phyloP scores from a whole-genome alignment of 1,140 invertebrate species.

The Aphis gossypii region DNA sequence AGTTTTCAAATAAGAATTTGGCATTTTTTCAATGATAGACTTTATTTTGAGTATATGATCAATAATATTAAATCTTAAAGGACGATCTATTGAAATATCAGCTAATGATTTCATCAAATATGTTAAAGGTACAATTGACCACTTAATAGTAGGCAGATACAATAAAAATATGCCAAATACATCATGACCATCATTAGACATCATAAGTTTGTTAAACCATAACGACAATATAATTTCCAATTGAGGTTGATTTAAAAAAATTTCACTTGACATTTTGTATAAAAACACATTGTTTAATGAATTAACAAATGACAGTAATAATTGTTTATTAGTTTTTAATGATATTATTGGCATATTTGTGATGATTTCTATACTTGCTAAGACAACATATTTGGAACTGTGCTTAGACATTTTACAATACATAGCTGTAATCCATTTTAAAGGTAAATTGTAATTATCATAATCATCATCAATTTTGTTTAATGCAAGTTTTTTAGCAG shows the following conservation, averaged over 20 bases:
- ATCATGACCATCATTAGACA: background rate
- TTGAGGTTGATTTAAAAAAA: background rate
- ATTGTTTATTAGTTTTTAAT: background rate
- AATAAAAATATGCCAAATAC: slow-evolving; percentile 26
- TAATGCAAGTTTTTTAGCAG: slow-evolving; percentile 63
- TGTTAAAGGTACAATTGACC: slow-evolving; percentile 44
- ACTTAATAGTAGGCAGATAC: slow-evolving; percentile 19
- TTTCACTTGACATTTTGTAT: slow-evolving; percentile 42
- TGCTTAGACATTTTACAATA: slow-evolving; percentile 47
- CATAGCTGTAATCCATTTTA: slow-evolving; percentile 49
- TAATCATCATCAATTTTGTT: background rate
- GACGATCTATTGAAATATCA: background rate
- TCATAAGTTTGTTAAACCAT: slow-evolving; percentile 37
- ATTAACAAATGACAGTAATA: slow-evolving; percentile 24
- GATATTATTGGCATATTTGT: background rate
- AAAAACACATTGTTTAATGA: slow-evolving; percentile 41
- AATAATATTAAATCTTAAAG: background rate
- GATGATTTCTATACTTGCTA: slow-evolving; percentile 45
- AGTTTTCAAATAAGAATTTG: slow-evolving; percentile 44
- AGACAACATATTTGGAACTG: slow-evolving; percentile 40
- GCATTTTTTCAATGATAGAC: background rate
- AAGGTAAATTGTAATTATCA: slow-evolving; percentile 8
- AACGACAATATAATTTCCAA: slow-evolving; percentile 29
- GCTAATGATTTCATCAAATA: slow-evolving; percentile 37
- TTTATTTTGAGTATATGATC: slow-evolving; percentile 16